Conservation (phyloP, 2,888 invertebrate species). For the Iselma pallidipennis region DNA sequence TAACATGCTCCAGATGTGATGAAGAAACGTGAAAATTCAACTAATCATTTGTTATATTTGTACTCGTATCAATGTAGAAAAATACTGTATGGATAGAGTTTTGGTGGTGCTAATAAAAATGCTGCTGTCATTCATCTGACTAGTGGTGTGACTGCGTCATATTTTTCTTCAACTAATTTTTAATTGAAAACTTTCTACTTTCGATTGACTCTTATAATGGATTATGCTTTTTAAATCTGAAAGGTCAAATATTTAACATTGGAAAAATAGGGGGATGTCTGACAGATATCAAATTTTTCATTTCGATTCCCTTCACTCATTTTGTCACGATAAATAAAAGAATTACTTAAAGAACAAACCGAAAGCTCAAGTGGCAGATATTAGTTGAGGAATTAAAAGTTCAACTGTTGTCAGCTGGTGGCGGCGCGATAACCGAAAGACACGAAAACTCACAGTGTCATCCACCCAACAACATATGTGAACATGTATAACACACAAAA, state of each 20-base stretch:
- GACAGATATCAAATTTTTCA: constrained; percentile 47
- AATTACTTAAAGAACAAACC: constrained; percentile 44
- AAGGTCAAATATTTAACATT: constrained; percentile 47
- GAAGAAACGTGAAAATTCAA: background rate
- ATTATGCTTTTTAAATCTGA: constrained; percentile 30
- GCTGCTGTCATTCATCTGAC: background rate
- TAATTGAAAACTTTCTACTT: constrained; percentile 32
- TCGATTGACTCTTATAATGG: constrained; percentile 29
- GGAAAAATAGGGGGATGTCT: constrained; percentile 27
- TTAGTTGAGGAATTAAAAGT: constrained; percentile 47
- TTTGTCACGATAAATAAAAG: constrained; percentile 47
- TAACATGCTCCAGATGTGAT: background rate
- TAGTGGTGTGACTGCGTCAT: constrained; percentile 4
- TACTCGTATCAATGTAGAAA: background rate
- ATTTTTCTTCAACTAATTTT: constrained; percentile 26
- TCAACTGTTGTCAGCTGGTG: constrained; percentile 43
- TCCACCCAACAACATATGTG: constrained; percentile 31
- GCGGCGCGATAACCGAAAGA: constrained; percentile 37
- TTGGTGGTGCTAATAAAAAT: background rate
- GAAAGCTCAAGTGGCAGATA: constrained; percentile 40
- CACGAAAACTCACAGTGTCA: constrained; percentile 8
- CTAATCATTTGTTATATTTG: background rate
- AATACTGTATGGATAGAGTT: background rate
- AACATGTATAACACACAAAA: constrained; percentile 30
- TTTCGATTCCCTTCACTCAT: constrained; percentile 46